Percentiles rank a stretch among this genome's conserved stretches.
These are phyloP conservation scores for Motacilla alba DNA, from an alignment of 2,113 vertebrate species.

Conservation along the genomic window DNA sequence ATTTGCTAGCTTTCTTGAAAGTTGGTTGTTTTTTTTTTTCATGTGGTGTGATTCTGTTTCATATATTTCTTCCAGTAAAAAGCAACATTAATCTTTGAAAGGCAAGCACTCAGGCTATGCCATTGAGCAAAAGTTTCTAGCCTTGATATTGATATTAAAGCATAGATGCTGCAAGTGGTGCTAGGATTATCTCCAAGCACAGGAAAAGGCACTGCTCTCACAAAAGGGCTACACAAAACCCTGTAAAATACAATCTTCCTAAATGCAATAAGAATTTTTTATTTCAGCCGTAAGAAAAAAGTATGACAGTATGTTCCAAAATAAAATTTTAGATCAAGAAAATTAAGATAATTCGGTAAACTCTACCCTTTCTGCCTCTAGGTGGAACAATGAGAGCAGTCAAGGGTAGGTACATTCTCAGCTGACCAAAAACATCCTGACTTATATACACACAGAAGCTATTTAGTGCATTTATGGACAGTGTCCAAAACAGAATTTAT, in stretches of 20 bases:
- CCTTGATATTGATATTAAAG: not conserved
- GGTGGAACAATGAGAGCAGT: not conserved
- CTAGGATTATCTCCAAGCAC: not conserved
- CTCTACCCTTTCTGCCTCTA: not conserved
- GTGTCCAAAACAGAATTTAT: not conserved
- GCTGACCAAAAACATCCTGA: not conserved
- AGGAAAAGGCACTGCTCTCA: not conserved
- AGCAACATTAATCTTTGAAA: not conserved
- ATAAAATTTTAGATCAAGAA: not conserved
- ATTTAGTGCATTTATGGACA: not conserved
- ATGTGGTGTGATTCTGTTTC: not conserved
- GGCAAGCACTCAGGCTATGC: not conserved
- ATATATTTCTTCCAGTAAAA: not conserved
- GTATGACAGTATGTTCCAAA: not conserved
- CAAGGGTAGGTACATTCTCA: not conserved
- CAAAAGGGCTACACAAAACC: not conserved
- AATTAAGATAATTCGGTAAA: not conserved
- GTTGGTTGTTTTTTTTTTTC: not conserved
- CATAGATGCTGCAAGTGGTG: not conserved
- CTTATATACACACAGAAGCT: not conserved
- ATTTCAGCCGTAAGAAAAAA: not conserved
- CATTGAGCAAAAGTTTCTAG: not conserved
- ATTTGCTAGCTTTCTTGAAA: not conserved
- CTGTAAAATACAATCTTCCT: not conserved
- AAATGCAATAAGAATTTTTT: not conserved